Conservation (phyloP, 2,113 vertebrate genomes). For the Ondatra zibethicus region DNA sequence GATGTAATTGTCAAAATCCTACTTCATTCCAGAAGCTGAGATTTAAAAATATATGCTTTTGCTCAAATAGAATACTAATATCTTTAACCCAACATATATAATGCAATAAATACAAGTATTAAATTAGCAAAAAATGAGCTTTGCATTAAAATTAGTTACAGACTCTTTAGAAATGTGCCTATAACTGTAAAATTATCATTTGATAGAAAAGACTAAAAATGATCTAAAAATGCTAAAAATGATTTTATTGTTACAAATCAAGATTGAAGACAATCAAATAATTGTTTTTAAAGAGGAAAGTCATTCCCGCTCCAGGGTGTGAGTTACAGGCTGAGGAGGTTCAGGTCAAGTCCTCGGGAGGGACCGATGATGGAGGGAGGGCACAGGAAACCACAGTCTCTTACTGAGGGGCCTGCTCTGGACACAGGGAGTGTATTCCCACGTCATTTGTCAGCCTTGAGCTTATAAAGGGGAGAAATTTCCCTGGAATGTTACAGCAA, state of each 20-base stretch:
- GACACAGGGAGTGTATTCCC: background rate
- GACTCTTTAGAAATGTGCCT: conserved; percentile 53
- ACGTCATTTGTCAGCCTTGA: background rate
- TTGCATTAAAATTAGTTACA: conserved; percentile 70
- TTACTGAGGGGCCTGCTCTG: background rate
- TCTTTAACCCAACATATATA: conserved; percentile 62
- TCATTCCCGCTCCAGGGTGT: conserved; percentile 41
- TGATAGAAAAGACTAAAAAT: conserved; percentile 53
- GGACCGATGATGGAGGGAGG: background rate
- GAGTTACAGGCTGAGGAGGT: conserved; percentile 8
- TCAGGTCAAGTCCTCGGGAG: conserved; percentile 38
- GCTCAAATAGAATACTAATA: conserved; percentile 59
- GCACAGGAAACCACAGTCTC: background rate
- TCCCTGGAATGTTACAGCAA: background rate
- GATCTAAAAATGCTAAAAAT: conserved; percentile 54
- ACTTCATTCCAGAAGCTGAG: conserved; percentile 46
- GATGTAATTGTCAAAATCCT: conserved; percentile 48
- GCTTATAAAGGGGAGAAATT: background rate
- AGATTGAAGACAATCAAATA: conserved; percentile 61
- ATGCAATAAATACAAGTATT: conserved; percentile 56
- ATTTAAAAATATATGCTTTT: conserved; percentile 55
- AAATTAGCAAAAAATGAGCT: conserved; percentile 54
- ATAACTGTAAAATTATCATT: conserved; percentile 65
- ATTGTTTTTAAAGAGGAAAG: conserved; percentile 44
- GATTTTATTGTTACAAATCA: conserved; percentile 53